Evolutionary conservation across 2,888 invertebrate genomes (phyloP).

Genomic region (Agrotis clavis): DNA sequence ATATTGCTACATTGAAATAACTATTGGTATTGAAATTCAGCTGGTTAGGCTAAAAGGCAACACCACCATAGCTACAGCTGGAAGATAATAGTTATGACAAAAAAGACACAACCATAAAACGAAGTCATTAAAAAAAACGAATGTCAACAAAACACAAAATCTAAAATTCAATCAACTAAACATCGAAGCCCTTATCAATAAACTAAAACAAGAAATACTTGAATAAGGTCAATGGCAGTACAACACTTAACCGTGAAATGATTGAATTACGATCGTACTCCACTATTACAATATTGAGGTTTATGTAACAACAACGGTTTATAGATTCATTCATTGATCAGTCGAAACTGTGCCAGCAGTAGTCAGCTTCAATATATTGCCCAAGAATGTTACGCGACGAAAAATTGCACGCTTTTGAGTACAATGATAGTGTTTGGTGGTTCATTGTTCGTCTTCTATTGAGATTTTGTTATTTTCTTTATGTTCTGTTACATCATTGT

Average conservation of each 20-base stretch:
- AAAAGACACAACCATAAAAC: no score
- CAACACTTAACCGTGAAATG: slow-evolving; percentile 59
- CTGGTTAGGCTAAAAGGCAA: no score
- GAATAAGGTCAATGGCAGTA: slow-evolving; percentile 64
- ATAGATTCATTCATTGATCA: slow-evolving; percentile 63
- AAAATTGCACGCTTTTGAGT: slow-evolving; percentile 28
- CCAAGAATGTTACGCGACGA: slow-evolving; percentile 48
- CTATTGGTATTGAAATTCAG: no score
- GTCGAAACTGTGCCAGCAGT: slow-evolving; percentile 46
- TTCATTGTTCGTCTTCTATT: slow-evolving; percentile 39
- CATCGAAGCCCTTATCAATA: slow-evolving; percentile 45
- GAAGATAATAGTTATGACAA: background rate
- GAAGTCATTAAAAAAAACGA: no score
- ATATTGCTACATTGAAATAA: no score
- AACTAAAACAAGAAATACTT: slow-evolving; percentile 53
- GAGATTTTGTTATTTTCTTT: slow-evolving; percentile 18
- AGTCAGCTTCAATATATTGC: slow-evolving; percentile 40
- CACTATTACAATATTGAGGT: slow-evolving; percentile 52
- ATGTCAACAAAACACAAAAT: no score
- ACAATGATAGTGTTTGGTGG: slow-evolving; percentile 28
- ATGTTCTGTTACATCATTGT: slow-evolving; percentile 15
- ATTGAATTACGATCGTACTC: slow-evolving; percentile 62
- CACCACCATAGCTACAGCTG: no score
- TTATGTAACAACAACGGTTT: slow-evolving; percentile 57
- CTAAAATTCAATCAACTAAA: slow-evolving; percentile 34